A percentile compares a stretch with the other conserved stretches of the same genome.
Conservation (phyloP, 2,113 vertebrate genomes). For the Anser brachyrhynchus region DNA sequence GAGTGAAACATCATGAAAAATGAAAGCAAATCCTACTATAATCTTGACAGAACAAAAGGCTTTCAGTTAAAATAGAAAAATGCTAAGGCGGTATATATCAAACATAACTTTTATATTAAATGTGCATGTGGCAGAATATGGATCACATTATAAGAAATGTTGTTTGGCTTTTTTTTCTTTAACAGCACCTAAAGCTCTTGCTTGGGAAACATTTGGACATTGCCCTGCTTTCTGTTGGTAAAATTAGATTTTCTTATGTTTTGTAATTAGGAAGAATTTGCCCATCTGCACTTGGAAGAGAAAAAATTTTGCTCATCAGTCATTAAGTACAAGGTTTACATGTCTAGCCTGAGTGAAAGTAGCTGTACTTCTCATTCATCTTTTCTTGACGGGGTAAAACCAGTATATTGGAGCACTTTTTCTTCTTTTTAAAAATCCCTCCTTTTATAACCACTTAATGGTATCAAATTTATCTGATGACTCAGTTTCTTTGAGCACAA, state of each 20-base stretch:
- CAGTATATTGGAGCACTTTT: not conserved
- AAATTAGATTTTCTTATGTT: conserved; percentile 39
- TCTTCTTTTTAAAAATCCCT: conserved; percentile 33
- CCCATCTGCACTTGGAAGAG: conserved; percentile 57
- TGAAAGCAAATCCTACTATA: conserved; percentile 75
- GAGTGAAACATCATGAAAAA: conserved; percentile 75
- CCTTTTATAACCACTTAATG: not conserved
- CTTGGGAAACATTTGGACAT: conserved; percentile 15
- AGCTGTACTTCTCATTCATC: conserved; percentile 42
- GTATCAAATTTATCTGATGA: not conserved
- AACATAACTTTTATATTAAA: conserved; percentile 78
- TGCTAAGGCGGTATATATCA: conserved; percentile 69
- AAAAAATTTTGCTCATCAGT: conserved; percentile 62
- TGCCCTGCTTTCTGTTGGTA: not conserved
- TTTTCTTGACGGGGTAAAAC: conserved; percentile 41
- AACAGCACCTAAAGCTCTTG: conserved; percentile 49
- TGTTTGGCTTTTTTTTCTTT: conserved; percentile 14
- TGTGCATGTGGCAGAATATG: conserved; percentile 69
- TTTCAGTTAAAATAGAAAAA: conserved; percentile 74
- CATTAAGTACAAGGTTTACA: conserved; percentile 70
- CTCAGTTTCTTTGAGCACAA: not conserved
- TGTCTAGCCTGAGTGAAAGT: conserved; percentile 56
- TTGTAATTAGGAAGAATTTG: conserved; percentile 38
- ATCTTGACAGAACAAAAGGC: conserved; percentile 81
- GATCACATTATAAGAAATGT: conserved; percentile 72